Evolutionary conservation across 2,113 vertebrate species (phyloP), one percentile per base, ranked within the genome.

Genomic region (Ivindomyrus marchei): DNA sequence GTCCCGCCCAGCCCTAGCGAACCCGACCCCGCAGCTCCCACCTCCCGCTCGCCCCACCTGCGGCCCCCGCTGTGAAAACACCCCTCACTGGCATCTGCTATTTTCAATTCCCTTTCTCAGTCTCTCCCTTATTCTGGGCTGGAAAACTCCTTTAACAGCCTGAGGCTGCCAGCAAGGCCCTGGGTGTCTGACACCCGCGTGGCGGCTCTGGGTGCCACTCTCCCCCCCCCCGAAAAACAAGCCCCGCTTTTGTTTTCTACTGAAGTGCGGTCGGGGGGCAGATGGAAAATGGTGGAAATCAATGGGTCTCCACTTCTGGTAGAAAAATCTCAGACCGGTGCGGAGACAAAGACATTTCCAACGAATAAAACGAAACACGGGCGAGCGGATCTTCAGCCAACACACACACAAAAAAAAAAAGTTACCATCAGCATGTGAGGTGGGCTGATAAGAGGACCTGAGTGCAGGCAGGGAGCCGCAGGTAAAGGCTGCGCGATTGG

Each of bases 281-380:
- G 89, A 93, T 8, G 91, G 93, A 93, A 94, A 62, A 93, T 90
- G 91, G 91, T 92, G 88, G 93, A 93, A 94, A 91, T 19, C 49
- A 24, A 36, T 36, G n/a, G 7, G 58, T 47, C 31, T 70, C 42
- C 47, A 47, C 58, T 31, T 77, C 90, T 91, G 91, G 89, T 89
- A 90, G 90, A 89, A 90, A 91, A 91, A 91, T 90, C 92, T 92
- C 74, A 88, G 93, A 83, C 88, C 77, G 85, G 62, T 66, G 17
- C 83, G 85, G 91, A 90, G 87, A 87, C 31, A 42, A 88, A 9
- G 50, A 92, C 88, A 90, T 92, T 93, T 92, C 58, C 85, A 92
- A 88, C 91, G 92, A 70, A 90, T 85, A 91, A 80, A 91, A 88
- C 84, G 80, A 91, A 90, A 88, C 91, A 90, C 90, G 91, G 88